Evolutionary conservation across 1,140 invertebrate species (phyloP), one percentile per base, ranked within the genome.

Genomic region (Grapholita molesta): DNA sequence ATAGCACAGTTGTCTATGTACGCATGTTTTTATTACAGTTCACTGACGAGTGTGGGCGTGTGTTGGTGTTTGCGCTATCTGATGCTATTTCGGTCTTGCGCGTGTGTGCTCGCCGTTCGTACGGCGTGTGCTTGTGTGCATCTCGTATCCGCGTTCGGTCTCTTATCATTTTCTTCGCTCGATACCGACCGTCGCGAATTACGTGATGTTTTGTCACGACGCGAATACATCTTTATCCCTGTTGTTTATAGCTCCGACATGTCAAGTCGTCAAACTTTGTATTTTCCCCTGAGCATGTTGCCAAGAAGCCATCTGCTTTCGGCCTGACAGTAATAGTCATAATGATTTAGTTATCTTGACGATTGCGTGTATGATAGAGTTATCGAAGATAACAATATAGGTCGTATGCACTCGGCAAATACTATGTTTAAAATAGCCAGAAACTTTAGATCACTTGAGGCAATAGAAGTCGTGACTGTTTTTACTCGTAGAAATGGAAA

Each of bases 51-150:
- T 80, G 88, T 89, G 83, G 84, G 85, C 82, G 84, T 89, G 85
- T 90, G 86, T 90, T 88, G 82, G 86, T 88, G 85, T 89, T 86
- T 84, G 86, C 85, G 83, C 82, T 90, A 90, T 90, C 86, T 84
- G 75, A 73, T 83, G 78, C 86, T 90, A 90, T 90, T 90, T 90
- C 85, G 52, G 82, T 84, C 72, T 25, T 33, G 33, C 21, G 64
- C n/a, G 35, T 78, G 82, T 85, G 81, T 85, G 80, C 69, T 82
- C 66, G 81, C 73, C 71, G 72, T 71, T 70, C 57, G 70, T 64
- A 67, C 52, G 66, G 18, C 64, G 21, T 66, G 66, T 57, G 76
- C 28, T 33, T 73, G 84, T 85, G 83, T 81, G 85, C 68, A 72
- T 74, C 69, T 76, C 75, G 81, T 88, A 87, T 88, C 86, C 83